Evolutionary conservation across 2,888 invertebrate genomes (phyloP), one percentile per base, ranked within the genome.

Genomic region (Pseudoips prasinana): DNA sequence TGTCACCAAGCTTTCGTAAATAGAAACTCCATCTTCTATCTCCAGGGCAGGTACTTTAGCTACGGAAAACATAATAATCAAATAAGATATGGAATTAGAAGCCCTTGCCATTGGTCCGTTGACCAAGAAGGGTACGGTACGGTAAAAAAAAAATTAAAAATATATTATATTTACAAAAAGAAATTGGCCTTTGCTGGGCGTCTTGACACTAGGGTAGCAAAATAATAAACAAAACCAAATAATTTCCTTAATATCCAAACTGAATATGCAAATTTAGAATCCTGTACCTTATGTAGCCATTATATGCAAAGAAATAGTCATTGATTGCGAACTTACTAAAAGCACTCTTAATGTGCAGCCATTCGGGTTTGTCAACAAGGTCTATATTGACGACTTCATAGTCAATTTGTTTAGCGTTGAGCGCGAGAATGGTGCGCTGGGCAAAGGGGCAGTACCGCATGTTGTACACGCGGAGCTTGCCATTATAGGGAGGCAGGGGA

Each of bases 371-470:
- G 25, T 92, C 88, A 0, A 89, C 76, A 17, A 94, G 76, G 74
- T 95, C 91, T 3, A 95, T 89, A 66, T 92, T 94, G 17, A 95
- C 90, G 1, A 91, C 89, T 64, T 96, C 95, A 58, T 94, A 92
- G 86, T 93, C 93, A 42, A 96, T 89, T 53, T 92, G 90, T 73
- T 96, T 96, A 2, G 94, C 94, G 50, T 92, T 92, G 25, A 96
- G 80, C 0, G 94, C 92, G 10, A 96, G 83, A 53, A 94, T 91
- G 1, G 92, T 92, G 32, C 96, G 89, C 51, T 96, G 94, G 0
- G 95, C 94, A 64, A 88, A 96, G 0, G 96, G 96, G 58, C 96
- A 96, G 73, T 93, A 95, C 28, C 95, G 90, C 93, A 95, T 96
- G 44, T 93, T 94, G 72, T 93, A 96, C 3, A 96, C 73, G 2